Evolutionary conservation across 2,888 invertebrate genomes (phyloP), one percentile per base, ranked within the genome.

Genomic region (Drosophila leonis): DNA sequence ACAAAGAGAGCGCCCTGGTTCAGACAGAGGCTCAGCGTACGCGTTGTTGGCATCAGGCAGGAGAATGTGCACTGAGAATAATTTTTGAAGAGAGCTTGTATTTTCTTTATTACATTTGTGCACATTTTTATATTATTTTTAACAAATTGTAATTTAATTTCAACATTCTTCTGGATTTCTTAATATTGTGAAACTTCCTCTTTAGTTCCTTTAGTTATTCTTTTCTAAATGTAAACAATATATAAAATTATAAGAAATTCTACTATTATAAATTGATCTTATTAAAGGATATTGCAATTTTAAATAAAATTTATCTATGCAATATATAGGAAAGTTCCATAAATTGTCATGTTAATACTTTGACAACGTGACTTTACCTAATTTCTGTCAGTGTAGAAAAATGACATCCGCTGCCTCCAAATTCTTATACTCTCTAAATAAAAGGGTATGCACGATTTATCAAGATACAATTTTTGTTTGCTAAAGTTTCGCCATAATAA

Each of bases 351-450:
- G 1, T 5, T 2, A n/a, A 31, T 18, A 9, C 8, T 15, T 15
- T 24, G 1, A 8, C 0, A 2, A 29, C 9, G 4, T 10, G 1
- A 1, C 10, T 3, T 31, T 13, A 20, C 20, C 7, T 2, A 2
- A 41, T 59, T 73, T 59, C 3, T 75, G 20, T 20, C 61, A 78
- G 82, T 90, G 90, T 65, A 74, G 13, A 46, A 55, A 48, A 66
- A 52, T 65, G 65, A 69, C 80, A 72, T 85, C 75, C 80, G 80
- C 70, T 78, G 54, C 39, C 62, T 70, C 62, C 49, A 27, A 55
- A 18, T 24, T 3, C 9, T 0, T 15, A 76, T 41, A 49, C 52
- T 49, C 54, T 41, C 0, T 42, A 42, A 9, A 10, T 9, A 24
- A 63, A 24, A 7, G n/a, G 31, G 54, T n/a, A 24, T 44, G 15